A percentile compares a stretch with the other conserved stretches of the same genome.
phyloP scores from a whole-genome alignment of 2,113 vertebrate genomes.

The Hystrix brachyura region DNA sequence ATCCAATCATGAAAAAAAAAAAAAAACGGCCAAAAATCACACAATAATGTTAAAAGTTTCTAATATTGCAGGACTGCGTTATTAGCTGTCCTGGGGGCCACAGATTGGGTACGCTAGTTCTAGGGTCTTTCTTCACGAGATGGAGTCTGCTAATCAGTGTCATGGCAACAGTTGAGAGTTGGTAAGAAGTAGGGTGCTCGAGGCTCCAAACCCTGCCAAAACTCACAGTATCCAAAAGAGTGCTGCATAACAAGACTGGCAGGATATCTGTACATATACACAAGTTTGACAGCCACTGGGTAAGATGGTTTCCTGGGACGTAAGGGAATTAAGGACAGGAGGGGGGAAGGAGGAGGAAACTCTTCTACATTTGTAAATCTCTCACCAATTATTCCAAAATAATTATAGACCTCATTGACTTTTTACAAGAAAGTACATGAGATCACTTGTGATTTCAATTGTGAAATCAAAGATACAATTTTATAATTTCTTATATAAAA shows the following conservation, averaged over 20 bases:
- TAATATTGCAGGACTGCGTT: background rate
- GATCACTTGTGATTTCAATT: background rate
- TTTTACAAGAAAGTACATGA: background rate
- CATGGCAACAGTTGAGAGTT: accelerated
- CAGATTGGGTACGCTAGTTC: background rate
- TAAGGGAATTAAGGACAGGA: background rate
- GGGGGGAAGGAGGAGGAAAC: accelerated
- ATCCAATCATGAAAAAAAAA: background rate
- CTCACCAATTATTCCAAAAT: background rate
- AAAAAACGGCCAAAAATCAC: background rate
- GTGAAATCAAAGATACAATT: background rate
- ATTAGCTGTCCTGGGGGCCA: background rate
- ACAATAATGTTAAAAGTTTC: background rate
- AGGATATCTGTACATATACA: background rate
- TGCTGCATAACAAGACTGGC: background rate
- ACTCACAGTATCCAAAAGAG: background rate
- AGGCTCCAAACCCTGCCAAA: background rate
- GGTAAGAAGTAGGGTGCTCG: background rate
- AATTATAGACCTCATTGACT: background rate
- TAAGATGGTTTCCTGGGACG: background rate
- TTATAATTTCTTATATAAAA: conserved; percentile 29
- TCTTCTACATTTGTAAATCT: background rate
- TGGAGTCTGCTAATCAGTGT: background rate
- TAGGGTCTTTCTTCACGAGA: background rate
- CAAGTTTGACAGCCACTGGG: background rate